Percentiles rank a stretch among this genome's conserved stretches.
phyloP scores from a whole-genome alignment of 2,797 vertebrate species.

The Psittacula derbiana region DNA sequence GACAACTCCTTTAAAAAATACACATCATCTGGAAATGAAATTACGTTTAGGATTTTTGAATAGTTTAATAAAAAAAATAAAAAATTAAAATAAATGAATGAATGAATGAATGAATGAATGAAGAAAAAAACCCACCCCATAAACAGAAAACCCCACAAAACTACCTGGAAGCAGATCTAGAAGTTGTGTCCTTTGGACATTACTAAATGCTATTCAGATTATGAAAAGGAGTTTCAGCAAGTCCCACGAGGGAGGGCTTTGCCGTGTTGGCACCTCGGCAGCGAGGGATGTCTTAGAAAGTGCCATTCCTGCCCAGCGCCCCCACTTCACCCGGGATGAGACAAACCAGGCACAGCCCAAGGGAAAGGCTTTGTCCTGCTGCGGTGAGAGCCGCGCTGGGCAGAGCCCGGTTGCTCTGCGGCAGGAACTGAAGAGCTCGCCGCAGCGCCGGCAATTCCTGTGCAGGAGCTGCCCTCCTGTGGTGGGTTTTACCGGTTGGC shows the following conservation, averaged over 20 bases:
- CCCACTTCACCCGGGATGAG: accelerated
- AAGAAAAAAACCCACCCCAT: no score
- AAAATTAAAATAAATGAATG: background rate
- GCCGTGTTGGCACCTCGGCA: background rate
- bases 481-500: background rate
- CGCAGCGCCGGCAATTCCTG: background rate
- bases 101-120: background rate
- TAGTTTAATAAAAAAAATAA: background rate
- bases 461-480: conserved; percentile 66
- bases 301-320: accelerated
- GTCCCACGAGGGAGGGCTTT: accelerated
- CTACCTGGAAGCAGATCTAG: background rate
- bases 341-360: background rate
- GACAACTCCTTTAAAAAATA: background rate
- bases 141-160: background rate
- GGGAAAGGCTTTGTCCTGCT: background rate
- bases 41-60: background rate
- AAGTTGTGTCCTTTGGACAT: background rate
- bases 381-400: accelerated
- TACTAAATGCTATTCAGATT: background rate
- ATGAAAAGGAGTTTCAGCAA: background rate
- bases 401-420: accelerated
- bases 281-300: no score
- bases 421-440: background rate
- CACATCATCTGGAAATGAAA: no score